Conservation (phyloP, 1,140 invertebrate genomes). For the Temnothorax longispinosus region DNA sequence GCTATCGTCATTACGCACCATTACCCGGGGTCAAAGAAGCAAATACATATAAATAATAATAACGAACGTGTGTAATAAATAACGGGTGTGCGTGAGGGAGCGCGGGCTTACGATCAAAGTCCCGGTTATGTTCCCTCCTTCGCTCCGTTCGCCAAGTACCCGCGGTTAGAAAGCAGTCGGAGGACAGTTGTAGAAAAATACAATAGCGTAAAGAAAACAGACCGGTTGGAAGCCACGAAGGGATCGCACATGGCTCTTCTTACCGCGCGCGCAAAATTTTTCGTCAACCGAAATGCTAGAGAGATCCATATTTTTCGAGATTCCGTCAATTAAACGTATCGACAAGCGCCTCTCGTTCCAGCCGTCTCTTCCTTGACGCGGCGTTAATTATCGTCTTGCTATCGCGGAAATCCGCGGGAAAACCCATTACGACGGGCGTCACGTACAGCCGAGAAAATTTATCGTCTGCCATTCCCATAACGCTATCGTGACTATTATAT, state of each 20-base stretch:
- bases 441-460: constrained; percentile 39
- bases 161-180: neutral
- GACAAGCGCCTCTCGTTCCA: neutral
- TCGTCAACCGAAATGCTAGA: neutral
- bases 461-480: constrained; percentile 17
- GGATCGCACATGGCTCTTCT: neutral
- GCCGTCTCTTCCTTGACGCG: neutral
- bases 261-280: constrained; percentile 9
- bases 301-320: neutral
- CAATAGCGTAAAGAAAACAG: neutral
- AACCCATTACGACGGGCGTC: constrained; percentile 34
- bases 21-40: constrained; percentile 45
- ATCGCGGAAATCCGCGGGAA: constrained; percentile 28
- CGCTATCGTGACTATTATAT: constrained; percentile 26
- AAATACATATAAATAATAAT: constrained; percentile 75
- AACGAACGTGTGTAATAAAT: constrained; percentile 70
- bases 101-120: neutral
- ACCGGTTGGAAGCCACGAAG: neutral
- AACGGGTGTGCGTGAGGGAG: constrained; percentile 40
- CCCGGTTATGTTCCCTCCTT: neutral
- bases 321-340: neutral
- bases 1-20: constrained; percentile 66
- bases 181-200: neutral
- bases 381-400: constrained; percentile 17
- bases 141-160: neutral